Base-by-base conservation (phyloP, 92 coral and sea anemone genomes). In the Epizoanthus stellaris region DNA sequence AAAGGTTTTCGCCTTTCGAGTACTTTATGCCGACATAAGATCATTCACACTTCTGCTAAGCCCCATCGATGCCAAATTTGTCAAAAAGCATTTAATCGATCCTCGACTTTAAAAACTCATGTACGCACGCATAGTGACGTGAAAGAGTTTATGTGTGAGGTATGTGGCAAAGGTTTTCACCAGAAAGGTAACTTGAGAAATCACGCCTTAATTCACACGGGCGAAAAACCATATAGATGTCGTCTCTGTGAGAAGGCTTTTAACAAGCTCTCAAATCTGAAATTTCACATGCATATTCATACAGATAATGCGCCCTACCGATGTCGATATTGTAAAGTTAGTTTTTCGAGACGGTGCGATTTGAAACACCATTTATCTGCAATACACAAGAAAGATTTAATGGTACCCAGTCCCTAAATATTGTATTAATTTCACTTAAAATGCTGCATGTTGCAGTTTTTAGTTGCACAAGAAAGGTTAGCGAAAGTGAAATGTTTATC, bases 151-250 rank as follows among this genome's bases (percentile, higher is more conserved):
- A 23, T 90, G 75, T 94, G 98, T 25, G 88, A 90, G 34, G 88
- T 90, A 3, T 94, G 98, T 67, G 98, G 95, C 11, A 94, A 94
- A 65, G 98, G 98, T 6, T 94, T 94, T 73, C 98, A 94, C 86
- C 98, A 94, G 67, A 94, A 94, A 62, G 98, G 98, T n/a, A 94
- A 94, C 56, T 73, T 94, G 81, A 87, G 95, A 75, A 94, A 94
- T 82, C 98, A 94, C 75, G 80, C 85, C 57, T 90, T 94, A 4
- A 94, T 94, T 68, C 98, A 94, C 85, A 94, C 98, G 0, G 98
- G 98, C 3, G 98, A 94, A 76, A 94, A 94, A 64, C 98, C 98
- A 0, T 92, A 92, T 70, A 94, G 90, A 82, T 94, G 98, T 54
- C 75, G 80, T 0, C 67, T 94, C 65, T 94, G 98, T 64, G 94